Percentiles rank a stretch among this genome's conserved stretches.
Conservation (phyloP, 2,797 vertebrate genomes). For the Potorous gilbertii region DNA sequence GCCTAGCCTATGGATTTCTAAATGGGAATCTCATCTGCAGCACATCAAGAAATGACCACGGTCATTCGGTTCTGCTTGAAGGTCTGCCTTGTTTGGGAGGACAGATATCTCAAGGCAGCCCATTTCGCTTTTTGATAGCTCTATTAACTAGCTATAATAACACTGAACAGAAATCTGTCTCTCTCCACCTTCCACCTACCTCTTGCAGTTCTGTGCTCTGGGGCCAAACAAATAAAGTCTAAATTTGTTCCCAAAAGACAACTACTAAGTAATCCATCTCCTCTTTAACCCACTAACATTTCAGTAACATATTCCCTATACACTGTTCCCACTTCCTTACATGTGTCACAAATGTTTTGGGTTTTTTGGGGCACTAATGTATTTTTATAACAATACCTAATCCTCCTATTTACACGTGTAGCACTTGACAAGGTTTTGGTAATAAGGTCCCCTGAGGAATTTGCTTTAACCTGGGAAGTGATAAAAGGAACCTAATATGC, state of each 20-base stretch:
- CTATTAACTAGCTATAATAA: neutral
- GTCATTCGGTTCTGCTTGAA: neutral
- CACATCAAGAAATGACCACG: neutral
- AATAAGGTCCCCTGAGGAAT: neutral
- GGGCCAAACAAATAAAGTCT: neutral
- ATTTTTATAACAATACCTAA: neutral
- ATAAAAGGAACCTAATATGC: neutral
- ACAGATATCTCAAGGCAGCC: neutral
- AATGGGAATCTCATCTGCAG: neutral
- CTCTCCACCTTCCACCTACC: neutral
- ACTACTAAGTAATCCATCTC: neutral
- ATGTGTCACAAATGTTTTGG: neutral
- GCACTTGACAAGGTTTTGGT: neutral
- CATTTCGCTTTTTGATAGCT: neutral
- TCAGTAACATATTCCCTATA: neutral
- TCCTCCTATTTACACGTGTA: too few species aligned
- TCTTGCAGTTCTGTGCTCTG: neutral
- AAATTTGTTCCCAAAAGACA: neutral
- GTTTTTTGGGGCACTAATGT: neutral
- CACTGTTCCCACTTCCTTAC: neutral
- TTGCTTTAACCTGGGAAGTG: neutral
- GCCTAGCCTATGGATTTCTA: neutral
- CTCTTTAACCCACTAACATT: neutral
- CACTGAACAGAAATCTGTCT: neutral
- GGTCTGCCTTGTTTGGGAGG: neutral